Base-by-base conservation (phyloP, 2,797 vertebrate species). In the Iguana delicatissima region DNA sequence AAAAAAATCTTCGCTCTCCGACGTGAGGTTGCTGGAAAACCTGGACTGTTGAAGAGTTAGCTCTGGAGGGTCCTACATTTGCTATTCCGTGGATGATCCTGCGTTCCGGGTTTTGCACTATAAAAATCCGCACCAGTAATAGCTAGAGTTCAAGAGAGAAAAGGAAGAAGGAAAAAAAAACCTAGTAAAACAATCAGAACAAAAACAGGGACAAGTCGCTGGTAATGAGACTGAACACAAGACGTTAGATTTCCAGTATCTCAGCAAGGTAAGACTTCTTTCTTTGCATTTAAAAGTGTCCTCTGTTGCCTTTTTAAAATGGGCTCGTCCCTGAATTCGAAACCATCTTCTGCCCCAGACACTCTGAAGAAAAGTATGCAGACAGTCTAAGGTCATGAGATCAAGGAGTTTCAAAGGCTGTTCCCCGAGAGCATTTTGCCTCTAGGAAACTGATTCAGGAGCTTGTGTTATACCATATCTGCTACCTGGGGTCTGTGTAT, bases 71-170 rank as follows among this genome's bases (percentile, higher is more conserved):
- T 74, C 67, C 29, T 4, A 35, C 22, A 64, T 5, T 86, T 82
- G 22, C 29, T 62, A 6, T 20, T 76, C 69, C 80, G 55, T 29
- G 1, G 4, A 80, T 14, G 85, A 77, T 83, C 69, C 57, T 83
- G 18, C 1, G 26, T 38, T 87, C 89, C 89, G 89, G 85, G 89
- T 90, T 90, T 90, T 90, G 80, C 80, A 35, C 14, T 62, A n/a
- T 29, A 59, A 84, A n/a, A 74, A 46, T 42, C 69, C 26, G 22
- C 42, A 26, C 69, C 57, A 64, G 12, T 42, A 79, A 74, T 24
- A 10, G 32, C 1, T 55, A 14, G 42, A 69, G 72, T 42, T 52
- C 26, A n/a, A 67, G n/a, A 59, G 35, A 26, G 42, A 62, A 46
- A 84, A 72, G 69, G 73, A 85, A 7, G 35, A 57, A 67, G 59